Percentiles rank a stretch among this genome's conserved stretches.
Conservation (phyloP, 2,888 invertebrate species). For the Chalcis sispes region DNA sequence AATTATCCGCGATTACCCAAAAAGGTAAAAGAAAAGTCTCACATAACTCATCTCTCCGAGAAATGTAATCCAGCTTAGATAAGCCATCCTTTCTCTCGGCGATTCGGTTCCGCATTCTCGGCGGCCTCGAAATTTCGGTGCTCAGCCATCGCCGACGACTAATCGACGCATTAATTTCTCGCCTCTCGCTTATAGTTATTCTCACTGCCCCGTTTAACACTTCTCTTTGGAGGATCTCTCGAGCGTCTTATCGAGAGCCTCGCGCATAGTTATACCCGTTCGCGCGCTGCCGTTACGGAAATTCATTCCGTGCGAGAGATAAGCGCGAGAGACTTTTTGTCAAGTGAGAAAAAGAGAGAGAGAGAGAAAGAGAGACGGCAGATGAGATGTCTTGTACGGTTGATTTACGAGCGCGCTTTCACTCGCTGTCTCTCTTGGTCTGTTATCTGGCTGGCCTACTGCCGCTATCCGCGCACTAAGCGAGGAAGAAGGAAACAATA, state of each 20-base stretch:
- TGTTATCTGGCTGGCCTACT: conserved; percentile 56
- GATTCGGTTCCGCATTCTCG: conserved; percentile 27
- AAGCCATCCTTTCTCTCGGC: no score
- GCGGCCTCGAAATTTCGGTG: conserved; percentile 56
- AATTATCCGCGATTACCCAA: conserved; percentile 40
- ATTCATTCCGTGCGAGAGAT: conserved; percentile 60
- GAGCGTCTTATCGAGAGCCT: conserved; percentile 8
- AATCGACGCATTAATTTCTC: conserved; percentile 61
- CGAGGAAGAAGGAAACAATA: conserved; percentile 60
- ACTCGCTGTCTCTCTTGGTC: conserved; percentile 62
- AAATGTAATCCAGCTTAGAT: conserved; percentile 22
- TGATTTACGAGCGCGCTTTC: conserved; percentile 60
- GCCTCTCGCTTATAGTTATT: conserved; percentile 56
- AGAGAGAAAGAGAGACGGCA: no score
- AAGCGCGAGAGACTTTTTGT: conserved; percentile 60
- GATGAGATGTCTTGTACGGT: conserved; percentile 58
- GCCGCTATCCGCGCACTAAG: conserved; percentile 31
- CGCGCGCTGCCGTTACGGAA: conserved; percentile 42
- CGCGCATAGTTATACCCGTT: no score
- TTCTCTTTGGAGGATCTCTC: no score
- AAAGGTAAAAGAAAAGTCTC: conserved; percentile 31
- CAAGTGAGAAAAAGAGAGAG: conserved; percentile 57
- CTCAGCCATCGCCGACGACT: conserved; percentile 56
- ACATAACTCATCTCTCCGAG: conserved; percentile 29
- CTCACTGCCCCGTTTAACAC: conserved; percentile 55